These are phyloP conservation scores for Rhopilema esculentum DNA, from an alignment of 30 jellyfish, hydroid and myxozoan species.

Conservation along the genomic window DNA sequence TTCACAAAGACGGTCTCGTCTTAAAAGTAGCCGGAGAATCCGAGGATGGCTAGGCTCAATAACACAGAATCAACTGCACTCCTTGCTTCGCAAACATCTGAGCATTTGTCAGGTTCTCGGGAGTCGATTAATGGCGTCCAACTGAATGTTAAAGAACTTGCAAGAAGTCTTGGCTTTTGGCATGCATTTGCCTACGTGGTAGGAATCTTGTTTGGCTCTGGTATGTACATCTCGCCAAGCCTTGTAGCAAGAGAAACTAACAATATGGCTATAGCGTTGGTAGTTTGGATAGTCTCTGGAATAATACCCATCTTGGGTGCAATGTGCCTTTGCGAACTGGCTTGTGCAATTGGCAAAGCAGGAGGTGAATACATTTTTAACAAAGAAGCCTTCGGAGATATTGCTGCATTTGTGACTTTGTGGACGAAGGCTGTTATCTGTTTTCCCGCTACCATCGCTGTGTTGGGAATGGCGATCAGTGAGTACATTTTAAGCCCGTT, in stretches of 20 bases:
- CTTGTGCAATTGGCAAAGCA: conserved; percentile 10
- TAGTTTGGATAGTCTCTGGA: conserved; percentile 22
- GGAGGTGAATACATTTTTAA: conserved; percentile 19
- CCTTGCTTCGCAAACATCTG: neutral
- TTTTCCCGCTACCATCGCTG: neutral
- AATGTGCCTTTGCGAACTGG: conserved; percentile 33
- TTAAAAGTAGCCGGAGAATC: neutral
- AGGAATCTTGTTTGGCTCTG: conserved; percentile 9
- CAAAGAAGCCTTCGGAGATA: conserved; percentile 8
- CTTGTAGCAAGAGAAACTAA: conserved; percentile 4
- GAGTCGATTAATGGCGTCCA: no score
- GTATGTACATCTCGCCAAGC: conserved; percentile 12
- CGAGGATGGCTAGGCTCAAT: neutral
- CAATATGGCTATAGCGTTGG: conserved; percentile 27
- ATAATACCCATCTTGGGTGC: conserved; percentile 15
- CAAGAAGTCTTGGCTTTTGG: neutral
- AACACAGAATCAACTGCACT: neutral
- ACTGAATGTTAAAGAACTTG: neutral
- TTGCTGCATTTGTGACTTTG: neutral
- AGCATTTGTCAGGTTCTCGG: neutral
- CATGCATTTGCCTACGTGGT: conserved; percentile 18
- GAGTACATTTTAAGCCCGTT: conserved; percentile 15
- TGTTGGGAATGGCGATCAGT: neutral
- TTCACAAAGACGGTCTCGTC: no score
- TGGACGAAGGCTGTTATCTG: neutral